Evolutionary conservation across 2,888 invertebrate species (phyloP), one percentile per base, ranked within the genome.

Genomic region (Germaria angustata): DNA sequence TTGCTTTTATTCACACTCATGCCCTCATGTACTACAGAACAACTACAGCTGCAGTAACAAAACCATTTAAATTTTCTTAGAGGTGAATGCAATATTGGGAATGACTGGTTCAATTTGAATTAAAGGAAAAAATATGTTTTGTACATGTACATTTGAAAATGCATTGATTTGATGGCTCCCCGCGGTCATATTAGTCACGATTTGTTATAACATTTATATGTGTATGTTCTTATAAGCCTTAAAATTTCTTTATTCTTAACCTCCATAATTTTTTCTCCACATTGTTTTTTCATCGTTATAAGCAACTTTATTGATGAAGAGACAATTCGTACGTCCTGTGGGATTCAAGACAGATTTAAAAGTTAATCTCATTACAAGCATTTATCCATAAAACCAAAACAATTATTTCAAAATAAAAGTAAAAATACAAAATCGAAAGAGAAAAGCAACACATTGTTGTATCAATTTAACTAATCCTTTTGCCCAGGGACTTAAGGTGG

Each of bases 171-270:
- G 76, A 66, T 55, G 85, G 72, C 88, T 81, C 87, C 90, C 90
- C 88, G 89, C 85, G 84, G 87, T 86, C 88, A 87, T 88, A 89
- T 90, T 90, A 90, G 90, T 89, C 90, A 89, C 88, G 90, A 88
- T 86, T 87, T 87, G 86, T 88, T 85, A 84, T 69, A 59, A 82
- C 65, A 76, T 39, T 78, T 39, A 51, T 71, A 36, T 11, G 4
- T 15, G 17, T 71, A 59, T 59, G 53, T 53, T 71, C 20, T 32
- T 63, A 66, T 66, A 51, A 46, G 63, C 39, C 72, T 44, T 20
- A 28, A 17, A 51, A 65, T 51, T 65, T 5, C 3, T 28, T 28
- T 28, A n/a, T 28, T 28, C 3, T 28, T 20, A 73, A 78, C 69
- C 22, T 13, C 44, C 15, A 32, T 53, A 53, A n/a, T 39, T 39